Base-by-base conservation (phyloP, 2,888 invertebrate genomes). In the Xestia c-nigrum region DNA sequence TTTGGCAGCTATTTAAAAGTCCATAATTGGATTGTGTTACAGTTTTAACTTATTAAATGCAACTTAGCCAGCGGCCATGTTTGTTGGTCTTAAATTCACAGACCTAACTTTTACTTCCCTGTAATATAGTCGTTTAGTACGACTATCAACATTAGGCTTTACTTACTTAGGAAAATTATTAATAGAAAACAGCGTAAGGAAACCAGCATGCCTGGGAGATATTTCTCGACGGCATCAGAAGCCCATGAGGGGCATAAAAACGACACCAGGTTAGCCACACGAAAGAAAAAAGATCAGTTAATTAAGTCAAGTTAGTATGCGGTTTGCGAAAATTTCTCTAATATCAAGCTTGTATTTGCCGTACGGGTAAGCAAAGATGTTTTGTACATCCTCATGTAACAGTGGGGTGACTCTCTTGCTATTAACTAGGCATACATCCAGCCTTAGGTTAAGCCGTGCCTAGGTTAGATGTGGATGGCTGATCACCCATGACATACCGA, bases 1-100 rank as follows among this genome's bases (percentile, higher is more conserved):
- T 67, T 61, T 40, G 55, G 47, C 38, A 68, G 59, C n/a, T 57
- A 64, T 82, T 82, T 66, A 74, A 84, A 84, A 80, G 66, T 64
- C 63, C 70, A 9, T 79, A 80, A 84, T 74, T 71, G 74, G 74
- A 71, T 84, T 74, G 9, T 55, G 40, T 31, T 59, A 75, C n/a
- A 66, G 43, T 59, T 80, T 65, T 43, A 55, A 55, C 63, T 80
- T 64, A 50, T 59, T 79, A 63, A 12, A 67, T 52, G 55, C 24
- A 65, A 38, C 38, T 65, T 24, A 9, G 21, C 72, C 21, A 14
- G 43, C 0, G 72, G 50, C 38, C 52, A 47, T 10, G 50, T 52
- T 46, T 61, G 40, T 52, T 50, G 10, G 47, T 24, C 52, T 52
- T 52, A 52, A 52, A 52, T 21, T 16, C 57, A 24, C n/a, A 5